phyloP scores from a whole-genome alignment of 2,113 vertebrate species.

The Campylorhamphus procurvoides region DNA sequence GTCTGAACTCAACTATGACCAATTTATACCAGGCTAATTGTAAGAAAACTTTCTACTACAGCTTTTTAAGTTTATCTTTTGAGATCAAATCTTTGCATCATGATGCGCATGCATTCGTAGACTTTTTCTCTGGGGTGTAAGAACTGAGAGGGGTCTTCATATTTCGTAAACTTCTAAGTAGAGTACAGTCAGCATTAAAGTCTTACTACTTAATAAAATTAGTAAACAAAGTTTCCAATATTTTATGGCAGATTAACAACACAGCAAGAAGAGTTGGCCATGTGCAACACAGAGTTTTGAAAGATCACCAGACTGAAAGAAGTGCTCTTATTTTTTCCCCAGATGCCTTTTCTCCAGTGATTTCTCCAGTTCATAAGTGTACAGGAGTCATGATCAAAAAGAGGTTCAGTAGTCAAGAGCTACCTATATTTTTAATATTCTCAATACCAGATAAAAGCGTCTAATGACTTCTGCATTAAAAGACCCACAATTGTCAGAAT shows the following conservation, averaged over 20 bases:
- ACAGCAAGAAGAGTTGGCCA: neutral
- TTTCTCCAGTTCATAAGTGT: neutral
- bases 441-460: neutral
- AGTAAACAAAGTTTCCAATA: neutral
- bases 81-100: neutral
- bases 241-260: neutral
- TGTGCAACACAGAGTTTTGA: rapidly evolving
- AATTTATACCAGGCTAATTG: neutral
- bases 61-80: neutral
- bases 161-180: neutral
- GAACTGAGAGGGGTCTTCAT: neutral
- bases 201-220: neutral
- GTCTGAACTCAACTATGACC: neutral
- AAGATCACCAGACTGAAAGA: neutral
- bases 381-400: neutral
- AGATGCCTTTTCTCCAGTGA: neutral
- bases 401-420: neutral
- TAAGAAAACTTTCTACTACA: neutral
- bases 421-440: neutral
- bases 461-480: neutral
- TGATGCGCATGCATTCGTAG: neutral
- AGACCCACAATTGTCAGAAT: neutral
- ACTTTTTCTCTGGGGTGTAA: neutral
- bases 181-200: neutral
- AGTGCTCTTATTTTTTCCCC: neutral